Conservation (phyloP, 2,888 invertebrate species). For the Machimus rusticus region DNA sequence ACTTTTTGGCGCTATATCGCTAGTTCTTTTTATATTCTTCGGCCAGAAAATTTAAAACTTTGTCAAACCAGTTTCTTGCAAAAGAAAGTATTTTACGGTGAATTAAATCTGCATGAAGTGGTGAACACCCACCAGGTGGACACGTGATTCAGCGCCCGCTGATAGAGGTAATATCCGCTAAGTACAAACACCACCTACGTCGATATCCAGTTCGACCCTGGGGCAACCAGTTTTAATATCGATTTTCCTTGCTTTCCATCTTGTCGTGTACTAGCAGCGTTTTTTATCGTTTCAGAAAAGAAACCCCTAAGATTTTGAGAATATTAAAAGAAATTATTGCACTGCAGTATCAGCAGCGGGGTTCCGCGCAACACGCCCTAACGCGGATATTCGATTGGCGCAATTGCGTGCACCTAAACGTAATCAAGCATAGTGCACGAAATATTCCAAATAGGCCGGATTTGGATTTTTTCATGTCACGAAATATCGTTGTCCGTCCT, state of each 20-base stretch:
- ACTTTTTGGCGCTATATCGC: neutral
- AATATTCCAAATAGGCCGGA: neutral
- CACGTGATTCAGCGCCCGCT: neutral
- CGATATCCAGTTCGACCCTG: neutral
- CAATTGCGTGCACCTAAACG: neutral
- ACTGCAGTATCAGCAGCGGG: neutral
- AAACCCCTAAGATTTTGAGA: neutral
- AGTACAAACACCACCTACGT: neutral
- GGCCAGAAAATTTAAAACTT: neutral
- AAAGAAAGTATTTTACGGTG: neutral
- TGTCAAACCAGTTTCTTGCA: neutral
- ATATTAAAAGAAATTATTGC: neutral
- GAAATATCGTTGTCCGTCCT: neutral
- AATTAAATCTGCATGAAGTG: neutral
- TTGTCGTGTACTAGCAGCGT: neutral
- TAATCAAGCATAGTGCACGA: neutral
- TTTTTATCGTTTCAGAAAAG: neutral
- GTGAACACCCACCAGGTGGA: neutral
- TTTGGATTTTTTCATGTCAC: neutral
- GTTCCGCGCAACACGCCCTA: neutral
- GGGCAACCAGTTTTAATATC: neutral
- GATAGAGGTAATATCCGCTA: neutral
- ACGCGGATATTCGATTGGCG: neutral
- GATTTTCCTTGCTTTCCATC: neutral
- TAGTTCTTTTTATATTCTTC: neutral